phyloP scores from a whole-genome alignment of 2,113 vertebrate species.

The Hyperoodon ampullatus region DNA sequence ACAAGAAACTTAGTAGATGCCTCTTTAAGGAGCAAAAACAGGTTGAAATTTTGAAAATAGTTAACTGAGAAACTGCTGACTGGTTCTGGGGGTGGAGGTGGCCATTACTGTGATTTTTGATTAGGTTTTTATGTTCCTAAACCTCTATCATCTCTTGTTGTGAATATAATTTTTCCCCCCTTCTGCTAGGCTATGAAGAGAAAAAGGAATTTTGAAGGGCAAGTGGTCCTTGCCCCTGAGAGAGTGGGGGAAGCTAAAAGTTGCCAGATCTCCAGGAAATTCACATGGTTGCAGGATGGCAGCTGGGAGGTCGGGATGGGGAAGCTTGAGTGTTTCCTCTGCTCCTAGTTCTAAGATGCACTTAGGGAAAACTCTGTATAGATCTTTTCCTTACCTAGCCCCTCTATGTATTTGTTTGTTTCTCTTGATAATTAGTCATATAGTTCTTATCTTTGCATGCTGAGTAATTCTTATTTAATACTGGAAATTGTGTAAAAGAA shows the following conservation, averaged over 20 bases:
- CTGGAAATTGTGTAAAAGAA: neutral
- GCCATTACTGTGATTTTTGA: neutral
- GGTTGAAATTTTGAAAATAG: neutral
- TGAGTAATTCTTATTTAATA: neutral
- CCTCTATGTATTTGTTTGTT: neutral
- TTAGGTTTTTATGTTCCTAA: neutral
- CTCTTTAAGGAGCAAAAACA: neutral
- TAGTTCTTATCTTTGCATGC: neutral
- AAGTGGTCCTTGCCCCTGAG: neutral
- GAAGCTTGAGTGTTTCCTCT: neutral
- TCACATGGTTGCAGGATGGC: neutral
- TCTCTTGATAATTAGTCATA: neutral
- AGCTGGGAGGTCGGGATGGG: neutral
- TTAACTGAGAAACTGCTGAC: neutral
- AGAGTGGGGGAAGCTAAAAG: neutral
- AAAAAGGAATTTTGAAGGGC: neutral
- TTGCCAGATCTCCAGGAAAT: neutral
- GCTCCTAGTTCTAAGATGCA: neutral
- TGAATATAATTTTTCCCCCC: fast-evolving
- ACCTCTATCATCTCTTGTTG: neutral
- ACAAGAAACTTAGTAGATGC: neutral
- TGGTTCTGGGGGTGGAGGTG: too few species aligned
- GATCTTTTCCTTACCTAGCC: neutral
- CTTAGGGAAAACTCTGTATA: neutral
- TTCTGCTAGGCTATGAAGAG: neutral